These are phyloP conservation scores for Diabrotica virgifera DNA, from an alignment of 1,140 invertebrate species.

Conservation along the genomic window DNA sequence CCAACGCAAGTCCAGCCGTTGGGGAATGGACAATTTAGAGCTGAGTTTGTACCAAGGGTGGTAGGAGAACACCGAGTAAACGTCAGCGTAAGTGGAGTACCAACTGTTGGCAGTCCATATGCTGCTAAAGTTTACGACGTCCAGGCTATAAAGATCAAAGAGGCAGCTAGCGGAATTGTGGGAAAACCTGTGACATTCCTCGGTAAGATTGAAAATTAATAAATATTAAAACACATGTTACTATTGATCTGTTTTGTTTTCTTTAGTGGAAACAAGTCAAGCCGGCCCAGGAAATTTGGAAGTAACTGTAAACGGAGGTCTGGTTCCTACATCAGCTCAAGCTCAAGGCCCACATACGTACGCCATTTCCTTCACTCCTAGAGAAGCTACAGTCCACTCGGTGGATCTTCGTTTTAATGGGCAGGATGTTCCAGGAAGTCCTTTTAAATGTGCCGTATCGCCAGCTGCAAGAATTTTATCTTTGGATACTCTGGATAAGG, in stretches of 20 bases:
- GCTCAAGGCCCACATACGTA: constrained; percentile 93
- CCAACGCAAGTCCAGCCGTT: constrained; percentile 75
- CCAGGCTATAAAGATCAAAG: constrained; percentile 89
- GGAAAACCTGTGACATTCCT: constrained; percentile 93
- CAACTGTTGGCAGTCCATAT: constrained; percentile 85
- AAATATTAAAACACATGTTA: neutral
- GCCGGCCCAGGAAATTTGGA: constrained; percentile 96
- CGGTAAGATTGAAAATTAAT: constrained; percentile 58
- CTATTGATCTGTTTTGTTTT: neutral
- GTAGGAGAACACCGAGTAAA: constrained; percentile 90
- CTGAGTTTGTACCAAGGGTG: constrained; percentile 80
- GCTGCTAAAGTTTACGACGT: constrained; percentile 94
- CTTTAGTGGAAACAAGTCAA: constrained; percentile 90
- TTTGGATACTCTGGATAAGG: constrained; percentile 84
- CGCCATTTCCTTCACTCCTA: constrained; percentile 94
- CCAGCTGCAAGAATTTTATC: constrained; percentile 74
- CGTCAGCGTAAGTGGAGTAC: constrained; percentile 73
- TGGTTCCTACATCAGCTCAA: constrained; percentile 92
- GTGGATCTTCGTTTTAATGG: constrained; percentile 95
- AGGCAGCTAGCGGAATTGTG: constrained; percentile 84
- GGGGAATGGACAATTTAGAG: constrained; percentile 73
- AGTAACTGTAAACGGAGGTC: constrained; percentile 93
- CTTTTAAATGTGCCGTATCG: constrained; percentile 58
- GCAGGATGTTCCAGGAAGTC: constrained; percentile 86
- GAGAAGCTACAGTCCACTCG: constrained; percentile 83